Conservation (phyloP, 1,140 invertebrate species). For the Musca vetustissima region DNA sequence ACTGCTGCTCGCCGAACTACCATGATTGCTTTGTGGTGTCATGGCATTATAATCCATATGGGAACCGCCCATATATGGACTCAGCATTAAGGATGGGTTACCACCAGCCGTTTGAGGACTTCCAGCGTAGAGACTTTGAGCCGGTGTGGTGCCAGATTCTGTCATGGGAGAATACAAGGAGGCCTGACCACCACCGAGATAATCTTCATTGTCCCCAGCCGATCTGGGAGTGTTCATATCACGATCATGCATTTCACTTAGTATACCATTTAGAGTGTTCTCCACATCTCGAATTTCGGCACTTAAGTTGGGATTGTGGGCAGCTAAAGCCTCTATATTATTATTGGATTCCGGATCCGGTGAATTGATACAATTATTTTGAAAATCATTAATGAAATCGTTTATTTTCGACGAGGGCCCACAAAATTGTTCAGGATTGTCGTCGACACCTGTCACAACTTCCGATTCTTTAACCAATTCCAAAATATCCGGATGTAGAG, state of each 20-base stretch:
- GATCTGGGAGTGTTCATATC: slow-evolving; percentile 49
- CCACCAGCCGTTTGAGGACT: slow-evolving; percentile 17
- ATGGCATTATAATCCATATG: slow-evolving; percentile 9
- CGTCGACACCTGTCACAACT: not conserved
- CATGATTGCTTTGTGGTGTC: slow-evolving; percentile 15
- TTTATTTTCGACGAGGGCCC: slow-evolving; percentile 16
- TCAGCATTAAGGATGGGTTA: not conserved
- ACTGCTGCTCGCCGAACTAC: slow-evolving; percentile 9
- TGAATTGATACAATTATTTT: slow-evolving; percentile 18
- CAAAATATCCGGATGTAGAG: too few relatives aligned
- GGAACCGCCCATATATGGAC: not conserved
- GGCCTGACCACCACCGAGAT: slow-evolving; percentile 29
- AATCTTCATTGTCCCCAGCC: slow-evolving; percentile 44
- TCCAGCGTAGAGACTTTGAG: slow-evolving; percentile 25
- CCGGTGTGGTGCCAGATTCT: slow-evolving; percentile 25
- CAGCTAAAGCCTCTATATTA: not conserved
- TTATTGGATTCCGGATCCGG: slow-evolving; percentile 19
- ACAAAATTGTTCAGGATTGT: not conserved
- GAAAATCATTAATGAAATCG: slow-evolving; percentile 30
- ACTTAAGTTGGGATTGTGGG: not conserved
- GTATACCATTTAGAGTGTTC: slow-evolving; percentile 48
- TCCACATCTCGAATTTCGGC: slow-evolving; percentile 45
- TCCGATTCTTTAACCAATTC: not conserved
- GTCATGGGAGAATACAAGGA: slow-evolving; percentile 41
- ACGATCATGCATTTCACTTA: slow-evolving; percentile 52